These are phyloP conservation scores for Mellilla xanthometata DNA, from an alignment of 2,888 invertebrate species.

Conservation along the genomic window DNA sequence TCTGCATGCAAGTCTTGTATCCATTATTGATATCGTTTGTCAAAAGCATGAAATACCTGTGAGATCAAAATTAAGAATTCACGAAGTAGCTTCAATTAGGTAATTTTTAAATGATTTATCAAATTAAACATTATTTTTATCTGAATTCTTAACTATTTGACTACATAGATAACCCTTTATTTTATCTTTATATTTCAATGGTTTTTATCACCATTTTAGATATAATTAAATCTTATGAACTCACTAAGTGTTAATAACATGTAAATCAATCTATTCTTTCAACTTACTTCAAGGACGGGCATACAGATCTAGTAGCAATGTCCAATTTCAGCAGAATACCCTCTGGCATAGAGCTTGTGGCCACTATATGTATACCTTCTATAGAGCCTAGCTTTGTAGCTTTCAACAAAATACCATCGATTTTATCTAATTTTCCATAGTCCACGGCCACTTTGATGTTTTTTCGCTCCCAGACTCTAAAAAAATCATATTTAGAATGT, in stretches of 20 bases:
- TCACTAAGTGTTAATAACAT: neutral
- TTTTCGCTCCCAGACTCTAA: slow-evolving; percentile 29
- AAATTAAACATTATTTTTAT: too few relatives aligned
- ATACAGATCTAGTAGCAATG: slow-evolving; percentile 4
- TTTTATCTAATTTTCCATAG: slow-evolving; percentile 9
- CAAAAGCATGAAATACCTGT: slow-evolving; percentile 7
- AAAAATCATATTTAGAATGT: too few relatives aligned
- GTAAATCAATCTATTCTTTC: neutral
- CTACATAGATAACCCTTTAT: too few relatives aligned
- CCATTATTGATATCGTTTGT: neutral
- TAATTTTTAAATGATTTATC: too few relatives aligned
- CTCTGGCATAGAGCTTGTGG: neutral
- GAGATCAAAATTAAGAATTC: too few relatives aligned
- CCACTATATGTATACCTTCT: slow-evolving; percentile 10
- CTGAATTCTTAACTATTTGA: too few relatives aligned
- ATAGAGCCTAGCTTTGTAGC: slow-evolving; percentile 5
- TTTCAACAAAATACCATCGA: slow-evolving; percentile 7
- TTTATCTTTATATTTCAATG: too few relatives aligned
- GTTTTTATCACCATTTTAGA: too few relatives aligned
- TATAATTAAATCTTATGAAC: too few relatives aligned
- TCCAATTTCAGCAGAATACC: neutral
- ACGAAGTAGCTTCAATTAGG: too few relatives aligned
- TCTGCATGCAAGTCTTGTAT: neutral
- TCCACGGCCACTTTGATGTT: slow-evolving; percentile 24
- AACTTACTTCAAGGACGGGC: slow-evolving; percentile 13